Base-by-base conservation (phyloP, 2,113 vertebrate species). In the Oncorhynchus gorbuscha region DNA sequence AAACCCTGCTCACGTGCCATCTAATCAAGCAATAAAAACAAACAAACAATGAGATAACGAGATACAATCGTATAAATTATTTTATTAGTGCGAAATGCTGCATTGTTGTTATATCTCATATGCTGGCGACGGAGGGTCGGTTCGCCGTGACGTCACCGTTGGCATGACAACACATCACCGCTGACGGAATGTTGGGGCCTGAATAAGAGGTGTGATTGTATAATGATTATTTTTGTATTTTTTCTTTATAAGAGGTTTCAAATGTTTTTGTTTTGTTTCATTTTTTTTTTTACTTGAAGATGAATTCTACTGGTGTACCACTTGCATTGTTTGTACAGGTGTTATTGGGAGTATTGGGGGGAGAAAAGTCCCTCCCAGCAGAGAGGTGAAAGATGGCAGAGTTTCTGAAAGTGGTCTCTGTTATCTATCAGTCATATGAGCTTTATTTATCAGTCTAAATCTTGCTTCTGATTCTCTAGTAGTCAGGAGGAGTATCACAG, bases 11-110 rank as follows among this genome's bases (percentile, higher is more conserved):
- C 90, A 88, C 22, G 93, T 93, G 92, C 93, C 92, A 93, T 92
- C 84, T 79, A 85, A 88, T 80, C 82, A 83, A 94, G 94, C 94
- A 94, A 95, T 95, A 95, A 95, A 86, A 70, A 24, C 24, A 85
- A 82, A 79, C 68, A 71, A 76, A 84, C 22, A 78, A 86, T 18
- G 48, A 81, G 69, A 74, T 78, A 84, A 81, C 26, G 72, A 86
- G 76, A 76, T 49, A 76, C 58, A 81, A 85, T 80, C 72, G 39
- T 78, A 55, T 55, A 55, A 62, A 74, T 59, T 77, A 76, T 86
- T 81, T 86, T 80, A 69, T 86, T 80, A 67, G 78, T 72, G 82
- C 76, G 28, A 89, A 87, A 91, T 91, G 91, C 91, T 93, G 91
- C 92, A 92, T 87, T 79, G 70, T 82, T 86, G 83, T 90, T 87